Percentiles rank a stretch among this genome's conserved stretches.
These are phyloP conservation scores for Drosophila rubida DNA, from an alignment of 2,888 invertebrate genomes.

Conservation along the genomic window DNA sequence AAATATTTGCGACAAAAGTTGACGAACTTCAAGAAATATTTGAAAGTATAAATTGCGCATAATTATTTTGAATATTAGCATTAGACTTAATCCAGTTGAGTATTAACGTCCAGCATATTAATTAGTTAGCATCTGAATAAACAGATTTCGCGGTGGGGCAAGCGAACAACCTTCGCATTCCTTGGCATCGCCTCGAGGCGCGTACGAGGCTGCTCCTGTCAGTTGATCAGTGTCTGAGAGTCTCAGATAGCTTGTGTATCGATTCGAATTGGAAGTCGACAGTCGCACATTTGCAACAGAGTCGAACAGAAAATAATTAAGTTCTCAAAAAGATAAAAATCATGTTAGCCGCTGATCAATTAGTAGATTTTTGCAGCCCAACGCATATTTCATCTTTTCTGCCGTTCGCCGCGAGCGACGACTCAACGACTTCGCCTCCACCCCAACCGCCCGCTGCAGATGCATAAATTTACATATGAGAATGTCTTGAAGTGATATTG, in stretches of 20 bases:
- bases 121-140: constrained; percentile 21
- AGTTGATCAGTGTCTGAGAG: constrained; percentile 35
- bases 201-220: constrained; percentile 55
- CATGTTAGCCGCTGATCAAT: constrained; percentile 83
- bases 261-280: constrained; percentile 67
- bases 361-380: constrained; percentile 76
- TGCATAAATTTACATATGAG: constrained; percentile 82
- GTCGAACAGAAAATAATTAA: constrained; percentile 81
- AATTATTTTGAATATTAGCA: background rate
- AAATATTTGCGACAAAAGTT: constrained; percentile 21
- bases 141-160: background rate
- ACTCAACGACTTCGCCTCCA: background rate
- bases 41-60: no score
- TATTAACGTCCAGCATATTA: no score
- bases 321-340: constrained; percentile 83
- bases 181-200: constrained; percentile 52
- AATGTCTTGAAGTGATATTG: constrained; percentile 78
- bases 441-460: background rate
- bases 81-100: no score
- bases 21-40: background rate
- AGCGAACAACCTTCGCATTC: constrained; percentile 65
- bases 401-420: constrained; percentile 22
- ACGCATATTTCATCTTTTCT: constrained; percentile 75
- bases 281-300: constrained; percentile 49
- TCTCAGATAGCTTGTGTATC: constrained; percentile 27